Percentiles rank a stretch among this genome's conserved stretches.
Conservation (phyloP, 2,888 invertebrate species). For the Stenoptilia bipunctidactyla region DNA sequence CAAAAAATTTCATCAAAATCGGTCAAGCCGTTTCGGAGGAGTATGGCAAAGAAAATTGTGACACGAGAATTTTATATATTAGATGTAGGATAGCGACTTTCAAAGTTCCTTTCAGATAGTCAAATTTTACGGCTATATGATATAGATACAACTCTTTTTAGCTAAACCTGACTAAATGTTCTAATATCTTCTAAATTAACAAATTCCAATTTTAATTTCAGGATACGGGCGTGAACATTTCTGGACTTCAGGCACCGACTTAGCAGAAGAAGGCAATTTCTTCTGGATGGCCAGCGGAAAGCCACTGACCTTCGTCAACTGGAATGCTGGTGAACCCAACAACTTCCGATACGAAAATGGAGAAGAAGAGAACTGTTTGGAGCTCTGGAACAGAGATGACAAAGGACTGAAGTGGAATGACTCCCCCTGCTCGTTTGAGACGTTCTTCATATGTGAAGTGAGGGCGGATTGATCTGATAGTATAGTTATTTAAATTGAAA, state of each 20-base stretch:
- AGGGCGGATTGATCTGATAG: slow-evolving; percentile 55
- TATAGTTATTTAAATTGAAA: too few relatives aligned
- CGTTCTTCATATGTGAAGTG: slow-evolving; percentile 92
- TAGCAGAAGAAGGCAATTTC: slow-evolving; percentile 91
- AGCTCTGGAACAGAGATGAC: slow-evolving; percentile 92
- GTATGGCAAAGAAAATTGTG: too few relatives aligned
- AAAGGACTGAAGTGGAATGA: slow-evolving; percentile 95
- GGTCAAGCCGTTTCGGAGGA: too few relatives aligned
- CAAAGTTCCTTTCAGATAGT: too few relatives aligned
- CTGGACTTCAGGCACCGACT: slow-evolving; percentile 93
- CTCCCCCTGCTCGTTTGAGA: slow-evolving; percentile 93
- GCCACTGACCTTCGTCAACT: slow-evolving; percentile 91
- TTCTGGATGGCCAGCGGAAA: slow-evolving; percentile 95
- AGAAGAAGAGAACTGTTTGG: slow-evolving; percentile 92
- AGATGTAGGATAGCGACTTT: too few relatives aligned
- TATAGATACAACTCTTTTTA: too few relatives aligned
- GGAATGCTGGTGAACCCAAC: slow-evolving; percentile 95
- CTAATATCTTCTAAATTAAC: too few relatives aligned
- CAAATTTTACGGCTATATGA: too few relatives aligned
- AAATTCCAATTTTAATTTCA: too few relatives aligned
- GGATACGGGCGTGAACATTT: slow-evolving; percentile 92
- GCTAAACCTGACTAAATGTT: too few relatives aligned
- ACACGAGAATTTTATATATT: too few relatives aligned
- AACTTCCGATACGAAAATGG: slow-evolving; percentile 95
- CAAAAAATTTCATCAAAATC: too few relatives aligned